These are phyloP conservation scores for Toxotes chatareus DNA, from an alignment of 2,113 vertebrate genomes.

Conservation along the genomic window DNA sequence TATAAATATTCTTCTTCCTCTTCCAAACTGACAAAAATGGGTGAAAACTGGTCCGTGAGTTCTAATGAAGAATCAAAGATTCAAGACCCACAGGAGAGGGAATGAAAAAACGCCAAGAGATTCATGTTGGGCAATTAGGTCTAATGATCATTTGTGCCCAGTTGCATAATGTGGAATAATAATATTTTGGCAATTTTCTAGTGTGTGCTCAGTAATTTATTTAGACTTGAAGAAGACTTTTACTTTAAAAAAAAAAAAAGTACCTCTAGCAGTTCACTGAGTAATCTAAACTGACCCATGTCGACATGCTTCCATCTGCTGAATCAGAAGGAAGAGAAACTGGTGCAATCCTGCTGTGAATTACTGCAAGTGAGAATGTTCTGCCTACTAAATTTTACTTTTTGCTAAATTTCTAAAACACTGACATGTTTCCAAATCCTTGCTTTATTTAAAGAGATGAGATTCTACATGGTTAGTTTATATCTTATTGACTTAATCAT, in stretches of 20 bases:
- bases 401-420: background rate
- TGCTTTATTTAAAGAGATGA: background rate
- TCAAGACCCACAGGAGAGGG: constrained; percentile 19
- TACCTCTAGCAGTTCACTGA: background rate
- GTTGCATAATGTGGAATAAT: constrained; percentile 35
- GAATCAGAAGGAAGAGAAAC: background rate
- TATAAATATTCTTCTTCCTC: constrained; percentile 35
- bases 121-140: constrained; percentile 53
- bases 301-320: background rate
- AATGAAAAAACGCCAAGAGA: constrained; percentile 20
- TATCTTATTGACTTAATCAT: background rate
- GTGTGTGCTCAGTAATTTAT: constrained; percentile 8
- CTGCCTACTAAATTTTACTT: background rate
- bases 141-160: constrained; percentile 32
- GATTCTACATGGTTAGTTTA: background rate
- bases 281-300: background rate
- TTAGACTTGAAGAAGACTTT: background rate
- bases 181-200: constrained; percentile 42
- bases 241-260: background rate
- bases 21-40: constrained; percentile 2
- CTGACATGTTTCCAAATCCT: background rate
- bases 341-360: background rate
- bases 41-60: constrained; percentile 11
- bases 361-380: background rate
- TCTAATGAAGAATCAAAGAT: constrained; percentile 47